A percentile compares a stretch with the other conserved stretches of the same genome.
Conservation (phyloP, 2,888 invertebrate genomes). For the Drosophila bunnanda region DNA sequence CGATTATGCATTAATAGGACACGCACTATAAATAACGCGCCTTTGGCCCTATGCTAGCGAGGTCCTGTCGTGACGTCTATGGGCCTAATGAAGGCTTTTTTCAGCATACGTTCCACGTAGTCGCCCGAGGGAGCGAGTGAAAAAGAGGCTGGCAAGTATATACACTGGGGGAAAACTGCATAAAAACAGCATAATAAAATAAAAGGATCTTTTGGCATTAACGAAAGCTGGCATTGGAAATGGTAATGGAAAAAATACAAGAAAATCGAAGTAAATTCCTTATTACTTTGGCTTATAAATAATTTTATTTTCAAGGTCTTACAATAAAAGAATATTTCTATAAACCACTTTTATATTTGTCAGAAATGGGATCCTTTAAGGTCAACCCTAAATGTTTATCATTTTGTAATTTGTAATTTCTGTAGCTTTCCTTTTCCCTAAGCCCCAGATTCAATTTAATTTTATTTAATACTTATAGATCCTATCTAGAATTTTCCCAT, state of each 20-base stretch:
- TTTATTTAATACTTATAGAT: background rate
- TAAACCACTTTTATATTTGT: no score
- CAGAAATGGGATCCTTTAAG: no score
- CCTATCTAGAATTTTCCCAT: background rate
- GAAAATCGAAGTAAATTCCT: no score
- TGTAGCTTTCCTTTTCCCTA: no score
- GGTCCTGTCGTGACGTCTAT: constrained; percentile 71
- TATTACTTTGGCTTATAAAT: background rate
- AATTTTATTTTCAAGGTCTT: no score
- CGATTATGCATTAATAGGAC: constrained; percentile 72
- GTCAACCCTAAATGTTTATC: no score
- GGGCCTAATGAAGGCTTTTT: constrained; percentile 74
- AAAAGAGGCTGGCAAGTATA: constrained; percentile 30
- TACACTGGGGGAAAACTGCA: background rate
- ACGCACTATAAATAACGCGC: constrained; percentile 79
- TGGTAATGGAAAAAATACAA: background rate
- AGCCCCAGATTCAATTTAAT: background rate
- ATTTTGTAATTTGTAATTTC: no score
- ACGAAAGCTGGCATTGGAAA: no score
- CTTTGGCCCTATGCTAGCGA: constrained; percentile 46
- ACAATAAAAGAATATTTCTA: no score
- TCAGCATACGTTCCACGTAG: constrained; percentile 68
- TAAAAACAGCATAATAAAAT: no score
- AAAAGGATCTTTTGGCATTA: background rate
- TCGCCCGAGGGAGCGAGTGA: constrained; percentile 32